These are phyloP conservation scores for Elgaria multicarinata DNA, from an alignment of 2,113 vertebrate genomes.

Conservation along the genomic window DNA sequence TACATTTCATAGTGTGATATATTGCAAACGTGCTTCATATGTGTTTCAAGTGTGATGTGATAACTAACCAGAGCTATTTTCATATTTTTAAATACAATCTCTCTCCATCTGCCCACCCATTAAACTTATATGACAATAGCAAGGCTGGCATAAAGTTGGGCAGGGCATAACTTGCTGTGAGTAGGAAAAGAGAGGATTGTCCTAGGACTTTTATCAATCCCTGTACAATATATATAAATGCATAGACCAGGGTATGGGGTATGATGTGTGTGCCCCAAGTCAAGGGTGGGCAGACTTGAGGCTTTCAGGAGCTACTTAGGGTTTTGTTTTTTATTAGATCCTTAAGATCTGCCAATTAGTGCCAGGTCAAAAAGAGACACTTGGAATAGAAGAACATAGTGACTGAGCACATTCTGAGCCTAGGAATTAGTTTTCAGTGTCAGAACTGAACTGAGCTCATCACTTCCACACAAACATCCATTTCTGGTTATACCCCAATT, in stretches of 20 bases:
- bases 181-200: not conserved
- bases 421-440: no score
- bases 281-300: no score
- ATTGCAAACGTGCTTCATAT: not conserved
- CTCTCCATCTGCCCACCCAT: not conserved
- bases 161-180: not conserved
- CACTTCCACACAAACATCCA: no score
- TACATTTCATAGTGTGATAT: not conserved
- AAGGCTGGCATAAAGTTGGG: not conserved
- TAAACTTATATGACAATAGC: not conserved
- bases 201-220: not conserved
- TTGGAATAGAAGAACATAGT: no score
- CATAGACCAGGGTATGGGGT: not conserved
- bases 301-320: no score
- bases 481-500: no score
- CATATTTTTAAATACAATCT: not conserved
- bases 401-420: no score
- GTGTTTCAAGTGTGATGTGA: not conserved
- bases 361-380: no score
- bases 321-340: no score
- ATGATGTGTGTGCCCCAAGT: not conserved
- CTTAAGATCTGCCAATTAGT: no score
- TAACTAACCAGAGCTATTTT: not conserved
- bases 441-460: no score
- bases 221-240: not conserved